Evolutionary conservation across 2,797 vertebrate genomes (phyloP), one percentile per base, ranked within the genome.

Genomic region (Pseudomugil tenellus): DNA sequence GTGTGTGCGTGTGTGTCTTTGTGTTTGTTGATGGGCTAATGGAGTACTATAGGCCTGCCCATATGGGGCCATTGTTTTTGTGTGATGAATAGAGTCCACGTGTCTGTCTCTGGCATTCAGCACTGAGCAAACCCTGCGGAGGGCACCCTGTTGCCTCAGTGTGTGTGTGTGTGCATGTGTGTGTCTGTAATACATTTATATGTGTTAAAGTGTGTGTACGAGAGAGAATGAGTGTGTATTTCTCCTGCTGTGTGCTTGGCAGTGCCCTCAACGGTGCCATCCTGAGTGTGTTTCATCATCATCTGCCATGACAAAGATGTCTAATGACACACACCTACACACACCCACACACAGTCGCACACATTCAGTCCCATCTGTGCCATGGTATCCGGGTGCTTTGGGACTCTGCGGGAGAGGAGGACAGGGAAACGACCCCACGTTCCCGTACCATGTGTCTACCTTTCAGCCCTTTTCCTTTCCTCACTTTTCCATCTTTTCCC

Each of bases 271-370:
- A 91, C 79, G 84, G 90, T 92, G 89, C 92, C 88, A 90, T 90
- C 87, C 90, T 80, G 83, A 90, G 89, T 86, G 86, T 89, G 86
- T 92, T 95, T 93, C 90, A 94, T 94, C 93, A 94, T 94, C 93
- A 91, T 92, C 90, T 91, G 88, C 91, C 84, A 90, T 93, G 92
- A 94, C 93, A 93, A 93, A 94, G 92, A 94, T 92, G 91, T 93
- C 93, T 94, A 93, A 93, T 93, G 92, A 89, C 88, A 90, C 91
- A 92, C 90, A 89, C 90, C 77, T 73, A 79, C 80, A 82, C 67
- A 25, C 72, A 74, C 49, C 14, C 65, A 79, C 67, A 72, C 70
- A 79, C 56, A 70, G 73, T 80, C 73, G 72, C 76, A 75, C 74
- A 79, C 48, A 16, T 81, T 85, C 83, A 55, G 92, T 89, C 91